Evolutionary conservation across 2,888 invertebrate species (phyloP).

Genomic region (Drosophila anomalata): DNA sequence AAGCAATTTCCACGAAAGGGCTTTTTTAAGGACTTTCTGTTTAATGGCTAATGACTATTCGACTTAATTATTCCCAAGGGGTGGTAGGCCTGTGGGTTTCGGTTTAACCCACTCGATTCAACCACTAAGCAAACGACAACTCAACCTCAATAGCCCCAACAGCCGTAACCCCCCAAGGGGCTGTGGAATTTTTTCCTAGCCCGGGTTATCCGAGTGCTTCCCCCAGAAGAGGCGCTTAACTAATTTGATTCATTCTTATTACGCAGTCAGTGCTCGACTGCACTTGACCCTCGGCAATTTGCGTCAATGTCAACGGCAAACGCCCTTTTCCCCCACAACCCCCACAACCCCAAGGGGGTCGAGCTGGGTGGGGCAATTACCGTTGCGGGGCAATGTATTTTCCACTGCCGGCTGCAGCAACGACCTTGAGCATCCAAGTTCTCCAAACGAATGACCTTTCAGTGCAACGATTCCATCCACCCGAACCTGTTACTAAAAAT

Average conservation of each 20-base stretch:
- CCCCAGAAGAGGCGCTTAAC: slow-evolving; percentile 38
- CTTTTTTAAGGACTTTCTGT: too few species aligned
- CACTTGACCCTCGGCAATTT: slow-evolving; percentile 74
- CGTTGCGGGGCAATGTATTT: slow-evolving; percentile 49
- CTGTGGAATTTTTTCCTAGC: slow-evolving; percentile 19
- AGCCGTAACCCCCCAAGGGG: neutral
- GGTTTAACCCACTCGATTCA: neutral
- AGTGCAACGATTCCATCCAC: slow-evolving; percentile 49
- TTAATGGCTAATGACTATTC: neutral
- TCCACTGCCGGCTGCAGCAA: slow-evolving; percentile 53
- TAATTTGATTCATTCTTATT: slow-evolving; percentile 67
- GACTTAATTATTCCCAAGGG: neutral
- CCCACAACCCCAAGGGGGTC: slow-evolving; percentile 14
- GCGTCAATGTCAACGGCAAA: slow-evolving; percentile 74
- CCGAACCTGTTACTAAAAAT: slow-evolving; percentile 65
- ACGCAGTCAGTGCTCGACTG: slow-evolving; percentile 45
- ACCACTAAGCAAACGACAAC: neutral
- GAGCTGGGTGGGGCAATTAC: slow-evolving; percentile 19
- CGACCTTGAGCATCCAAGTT: slow-evolving; percentile 63
- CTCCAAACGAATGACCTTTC: slow-evolving; percentile 70
- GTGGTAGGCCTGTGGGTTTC: neutral
- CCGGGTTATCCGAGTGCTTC: slow-evolving; percentile 13
- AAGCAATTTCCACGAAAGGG: neutral
- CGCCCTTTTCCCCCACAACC: neutral
- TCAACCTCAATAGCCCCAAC: neutral